Conservation (phyloP, 1,140 invertebrate genomes). For the Dendroctonus ponderosae region DNA sequence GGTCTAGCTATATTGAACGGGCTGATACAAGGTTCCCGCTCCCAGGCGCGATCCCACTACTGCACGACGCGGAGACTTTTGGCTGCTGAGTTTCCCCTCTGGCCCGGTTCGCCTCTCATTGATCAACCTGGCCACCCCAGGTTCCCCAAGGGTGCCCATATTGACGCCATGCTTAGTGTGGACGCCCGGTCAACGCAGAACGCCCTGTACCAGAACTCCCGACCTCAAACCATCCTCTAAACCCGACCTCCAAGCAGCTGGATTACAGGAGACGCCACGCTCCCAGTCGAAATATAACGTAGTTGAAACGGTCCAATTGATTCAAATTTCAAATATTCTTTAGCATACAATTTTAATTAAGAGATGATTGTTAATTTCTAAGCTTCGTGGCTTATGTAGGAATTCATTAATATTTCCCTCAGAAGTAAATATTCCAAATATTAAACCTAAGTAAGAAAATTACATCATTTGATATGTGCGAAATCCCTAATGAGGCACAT, state of each 20-base stretch:
- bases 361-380: no score
- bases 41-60: constrained; percentile 97
- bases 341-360: no score
- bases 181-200: constrained; percentile 79
- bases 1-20: constrained; percentile 83
- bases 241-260: constrained; percentile 86
- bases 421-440: no score
- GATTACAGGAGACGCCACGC: constrained; percentile 91
- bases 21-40: constrained; percentile 81
- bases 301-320: no score
- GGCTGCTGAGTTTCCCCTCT: constrained; percentile 95
- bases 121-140: constrained; percentile 79
- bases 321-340: no score
- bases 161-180: constrained; percentile 89
- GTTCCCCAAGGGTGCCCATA: constrained; percentile 84
- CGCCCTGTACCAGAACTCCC: constrained; percentile 69
- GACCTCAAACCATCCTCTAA: constrained; percentile 83
- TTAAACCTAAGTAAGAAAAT: no score
- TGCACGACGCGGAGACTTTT: constrained; percentile 94
- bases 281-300: constrained; percentile 65
- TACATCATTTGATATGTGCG: no score
- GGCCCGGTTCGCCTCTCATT: constrained; percentile 94
- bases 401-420: no score
- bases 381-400: no score
- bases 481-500: no score